Conservation (phyloP, 2,113 vertebrate species). For the Octodon degus region DNA sequence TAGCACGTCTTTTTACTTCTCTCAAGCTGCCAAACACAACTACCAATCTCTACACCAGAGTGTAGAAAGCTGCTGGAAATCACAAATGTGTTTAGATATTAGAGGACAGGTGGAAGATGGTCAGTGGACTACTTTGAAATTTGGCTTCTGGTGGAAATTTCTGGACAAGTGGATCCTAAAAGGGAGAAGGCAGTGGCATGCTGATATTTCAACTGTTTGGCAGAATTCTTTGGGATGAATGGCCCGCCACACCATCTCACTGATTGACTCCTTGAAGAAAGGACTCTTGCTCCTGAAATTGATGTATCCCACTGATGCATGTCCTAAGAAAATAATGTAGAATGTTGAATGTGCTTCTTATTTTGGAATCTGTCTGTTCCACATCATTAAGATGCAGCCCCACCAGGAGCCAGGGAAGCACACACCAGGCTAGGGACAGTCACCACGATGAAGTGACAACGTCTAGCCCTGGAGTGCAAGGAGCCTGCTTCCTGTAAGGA, state of each 20-base stretch:
- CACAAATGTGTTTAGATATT: background rate
- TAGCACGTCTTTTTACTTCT: background rate
- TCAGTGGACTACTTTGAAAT: background rate
- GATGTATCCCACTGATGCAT: background rate
- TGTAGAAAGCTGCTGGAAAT: conserved; percentile 33
- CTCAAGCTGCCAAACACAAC: conserved; percentile 29
- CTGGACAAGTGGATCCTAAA: background rate
- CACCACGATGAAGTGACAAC: background rate
- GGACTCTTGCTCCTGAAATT: background rate
- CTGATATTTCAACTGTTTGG: background rate
- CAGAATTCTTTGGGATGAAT: background rate
- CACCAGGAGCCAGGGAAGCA: conserved; percentile 2
- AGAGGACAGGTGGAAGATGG: background rate
- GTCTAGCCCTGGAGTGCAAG: background rate
- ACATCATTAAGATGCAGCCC: conserved; percentile 29
- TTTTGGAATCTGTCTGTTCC: background rate
- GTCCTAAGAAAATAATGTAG: background rate
- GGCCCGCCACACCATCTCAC: accelerated
- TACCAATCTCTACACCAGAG: background rate
- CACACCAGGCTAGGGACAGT: background rate
- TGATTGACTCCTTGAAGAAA: background rate
- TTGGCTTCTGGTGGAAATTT: background rate
- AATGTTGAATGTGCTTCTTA: background rate
- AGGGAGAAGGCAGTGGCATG: background rate
- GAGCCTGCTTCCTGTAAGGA: background rate